Percentiles rank a stretch among this genome's conserved stretches.
phyloP scores from a whole-genome alignment of 2,113 vertebrate species.

The Seriola quinqueradiata region DNA sequence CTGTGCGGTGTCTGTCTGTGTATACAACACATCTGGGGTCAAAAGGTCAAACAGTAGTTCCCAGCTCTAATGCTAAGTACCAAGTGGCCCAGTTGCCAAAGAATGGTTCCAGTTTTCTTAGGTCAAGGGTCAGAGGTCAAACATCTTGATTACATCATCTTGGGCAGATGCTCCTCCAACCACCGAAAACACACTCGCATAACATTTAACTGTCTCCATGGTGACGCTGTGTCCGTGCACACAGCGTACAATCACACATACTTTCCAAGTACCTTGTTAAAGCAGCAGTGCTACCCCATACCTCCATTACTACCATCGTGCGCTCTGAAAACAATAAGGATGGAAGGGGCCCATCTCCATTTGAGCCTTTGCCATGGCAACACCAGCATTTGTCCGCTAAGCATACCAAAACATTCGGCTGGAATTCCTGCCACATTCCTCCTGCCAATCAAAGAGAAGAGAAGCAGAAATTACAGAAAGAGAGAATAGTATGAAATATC shows the following conservation, averaged over 20 bases:
- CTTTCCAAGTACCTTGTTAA: slow-evolving; percentile 68
- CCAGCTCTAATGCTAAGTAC: slow-evolving; percentile 11
- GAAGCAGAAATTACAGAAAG: slow-evolving; percentile 18
- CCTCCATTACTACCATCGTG: not conserved
- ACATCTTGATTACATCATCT: slow-evolving; percentile 57
- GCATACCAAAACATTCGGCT: slow-evolving; percentile 46
- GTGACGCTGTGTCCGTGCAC: slow-evolving; percentile 35
- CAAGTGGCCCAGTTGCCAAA: slow-evolving; percentile 30
- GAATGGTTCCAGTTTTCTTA: slow-evolving; percentile 38
- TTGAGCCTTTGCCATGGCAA: slow-evolving; percentile 48
- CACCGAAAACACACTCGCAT: slow-evolving; percentile 11
- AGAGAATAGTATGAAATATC: slow-evolving; percentile 8
- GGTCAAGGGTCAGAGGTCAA: slow-evolving; percentile 48
- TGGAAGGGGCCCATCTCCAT: slow-evolving; percentile 31
- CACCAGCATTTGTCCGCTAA: slow-evolving; percentile 23
- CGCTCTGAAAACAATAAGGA: slow-evolving; percentile 35
- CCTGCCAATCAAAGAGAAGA: slow-evolving; percentile 45
- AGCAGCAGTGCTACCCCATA: slow-evolving; percentile 18
- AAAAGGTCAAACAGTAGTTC: slow-evolving; percentile 56
- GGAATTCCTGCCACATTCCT: slow-evolving; percentile 63
- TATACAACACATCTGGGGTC: slow-evolving; percentile 27
- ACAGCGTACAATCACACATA: slow-evolving; percentile 53
- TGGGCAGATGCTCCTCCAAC: not conserved
- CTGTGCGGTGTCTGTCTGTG: slow-evolving; percentile 16
- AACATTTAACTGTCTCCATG: slow-evolving; percentile 63